Base-by-base conservation (phyloP, 2,113 vertebrate species). In the Odocoileus virginianus region DNA sequence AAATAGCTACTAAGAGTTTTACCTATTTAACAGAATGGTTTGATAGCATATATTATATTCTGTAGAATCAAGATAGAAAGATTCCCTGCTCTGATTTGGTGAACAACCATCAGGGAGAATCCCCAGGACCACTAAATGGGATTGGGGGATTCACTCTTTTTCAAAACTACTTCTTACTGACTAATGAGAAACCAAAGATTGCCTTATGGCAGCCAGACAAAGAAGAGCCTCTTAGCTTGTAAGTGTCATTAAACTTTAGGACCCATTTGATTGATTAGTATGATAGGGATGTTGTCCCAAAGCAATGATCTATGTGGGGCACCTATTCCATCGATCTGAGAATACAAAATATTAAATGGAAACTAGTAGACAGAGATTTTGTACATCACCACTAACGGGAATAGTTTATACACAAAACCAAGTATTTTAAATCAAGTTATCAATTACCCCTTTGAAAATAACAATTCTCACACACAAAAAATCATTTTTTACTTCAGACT, bases 311-410 rank as follows among this genome's bases (percentile, higher is more conserved):
- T 17, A 10, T 52, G 13, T 79, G 3, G 16, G 12, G 2, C 33
- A 52, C 13, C 13, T 45, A 60, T 27, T 30, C 2, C 8, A 64
- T 27, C 47, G 27, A 86, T 25, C 16, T 52, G 25, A 92, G 33
- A 94, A 83, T 23, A 55, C 27, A n/a, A 60, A 87, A 61, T 71
- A 58, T 64, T 27, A 97, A 97, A 89, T n/a, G 83, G 95, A 82
- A 98, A 91, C 54, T 89, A 97, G 33, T 45, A 76, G 74, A 40
- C 40, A 33, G 12, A n/a, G 47, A 89, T 87, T 58, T 55, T 12
- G 2, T 79, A 60, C 55, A 60, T 86, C 15, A 93, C 33, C 64
- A 28, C 13, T 94, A 50, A 83, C 2, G 4, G 15, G 9, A 6
- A 85, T 2, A 87, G 33, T 67, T 71, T 94, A 55, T 93, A 9